These are phyloP conservation scores for Danionella cerebrum DNA, from an alignment of 2,113 vertebrate species.

Conservation along the genomic window DNA sequence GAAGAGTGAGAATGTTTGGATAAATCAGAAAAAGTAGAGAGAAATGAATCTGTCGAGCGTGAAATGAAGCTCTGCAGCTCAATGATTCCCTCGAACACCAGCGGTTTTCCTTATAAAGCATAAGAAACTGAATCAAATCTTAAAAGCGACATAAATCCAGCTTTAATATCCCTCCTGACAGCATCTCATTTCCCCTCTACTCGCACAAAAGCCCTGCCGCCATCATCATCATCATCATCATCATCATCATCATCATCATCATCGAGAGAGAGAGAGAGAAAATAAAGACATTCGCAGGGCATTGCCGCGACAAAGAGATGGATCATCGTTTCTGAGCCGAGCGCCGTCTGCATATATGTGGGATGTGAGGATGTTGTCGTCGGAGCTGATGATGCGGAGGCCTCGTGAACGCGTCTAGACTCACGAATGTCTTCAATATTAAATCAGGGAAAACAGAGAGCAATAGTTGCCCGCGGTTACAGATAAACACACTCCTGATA, in stretches of 20 bases:
- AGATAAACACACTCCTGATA: too few relatives aligned
- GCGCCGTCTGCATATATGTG: background rate
- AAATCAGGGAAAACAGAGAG: too few relatives aligned
- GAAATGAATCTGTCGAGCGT: too few relatives aligned
- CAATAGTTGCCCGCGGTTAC: too few relatives aligned
- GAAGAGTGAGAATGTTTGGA: too few relatives aligned
- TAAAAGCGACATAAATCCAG: background rate
- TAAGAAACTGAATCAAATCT: background rate
- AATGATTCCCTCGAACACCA: conserved; percentile 12
- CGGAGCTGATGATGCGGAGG: background rate
- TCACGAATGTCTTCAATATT: background rate
- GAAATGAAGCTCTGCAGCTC: background rate
- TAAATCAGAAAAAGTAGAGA: too few relatives aligned
- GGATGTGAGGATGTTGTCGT: background rate
- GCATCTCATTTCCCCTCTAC: background rate
- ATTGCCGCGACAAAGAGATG: background rate
- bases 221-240: too few relatives aligned
- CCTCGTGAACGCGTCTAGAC: too few relatives aligned
- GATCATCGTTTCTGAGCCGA: background rate
- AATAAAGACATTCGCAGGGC: background rate
- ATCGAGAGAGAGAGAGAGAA: background rate
- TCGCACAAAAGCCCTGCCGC: background rate
- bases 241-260: too few relatives aligned
- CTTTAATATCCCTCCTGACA: background rate
- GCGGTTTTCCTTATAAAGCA: background rate